phyloP scores from a whole-genome alignment of 2,113 vertebrate genomes.

The Ifrita kowaldi region DNA sequence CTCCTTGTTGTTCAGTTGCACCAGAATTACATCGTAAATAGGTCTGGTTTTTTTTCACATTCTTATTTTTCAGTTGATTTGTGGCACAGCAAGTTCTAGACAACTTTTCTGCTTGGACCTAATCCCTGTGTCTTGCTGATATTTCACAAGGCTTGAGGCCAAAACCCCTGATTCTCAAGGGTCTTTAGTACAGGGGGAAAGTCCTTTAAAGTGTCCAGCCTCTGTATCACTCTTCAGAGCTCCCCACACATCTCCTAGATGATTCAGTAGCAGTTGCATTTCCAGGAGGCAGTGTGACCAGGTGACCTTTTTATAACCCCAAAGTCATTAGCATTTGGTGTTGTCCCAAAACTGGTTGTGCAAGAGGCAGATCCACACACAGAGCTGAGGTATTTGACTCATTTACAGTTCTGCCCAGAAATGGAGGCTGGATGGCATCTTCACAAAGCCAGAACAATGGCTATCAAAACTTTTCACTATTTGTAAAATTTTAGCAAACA shows the following conservation, averaged over 20 bases:
- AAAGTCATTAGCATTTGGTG: not conserved
- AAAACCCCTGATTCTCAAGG: not conserved
- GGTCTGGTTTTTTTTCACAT: not conserved
- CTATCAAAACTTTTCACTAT: not conserved
- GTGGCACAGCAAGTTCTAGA: not conserved
- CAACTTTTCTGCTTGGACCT: not conserved
- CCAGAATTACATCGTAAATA: not conserved
- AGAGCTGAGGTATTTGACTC: not conserved
- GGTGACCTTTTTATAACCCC: not conserved
- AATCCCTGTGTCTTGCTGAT: not conserved
- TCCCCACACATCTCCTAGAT: not conserved
- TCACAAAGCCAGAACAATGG: fast-evolving
- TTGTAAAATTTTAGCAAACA: not conserved
- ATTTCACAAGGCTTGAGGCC: not conserved
- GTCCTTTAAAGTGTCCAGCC: not conserved
- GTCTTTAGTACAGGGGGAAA: not conserved
- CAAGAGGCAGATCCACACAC: not conserved
- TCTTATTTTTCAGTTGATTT: not conserved
- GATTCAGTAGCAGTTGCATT: not conserved
- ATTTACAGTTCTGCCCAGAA: not conserved
- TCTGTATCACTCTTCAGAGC: not conserved
- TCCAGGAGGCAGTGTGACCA: not conserved
- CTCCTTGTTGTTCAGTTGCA: not conserved
- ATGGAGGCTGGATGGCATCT: not conserved
- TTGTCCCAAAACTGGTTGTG: not conserved